phyloP scores from a whole-genome alignment of 1,140 invertebrate genomes.

The Drosophila sulfurigaster region DNA sequence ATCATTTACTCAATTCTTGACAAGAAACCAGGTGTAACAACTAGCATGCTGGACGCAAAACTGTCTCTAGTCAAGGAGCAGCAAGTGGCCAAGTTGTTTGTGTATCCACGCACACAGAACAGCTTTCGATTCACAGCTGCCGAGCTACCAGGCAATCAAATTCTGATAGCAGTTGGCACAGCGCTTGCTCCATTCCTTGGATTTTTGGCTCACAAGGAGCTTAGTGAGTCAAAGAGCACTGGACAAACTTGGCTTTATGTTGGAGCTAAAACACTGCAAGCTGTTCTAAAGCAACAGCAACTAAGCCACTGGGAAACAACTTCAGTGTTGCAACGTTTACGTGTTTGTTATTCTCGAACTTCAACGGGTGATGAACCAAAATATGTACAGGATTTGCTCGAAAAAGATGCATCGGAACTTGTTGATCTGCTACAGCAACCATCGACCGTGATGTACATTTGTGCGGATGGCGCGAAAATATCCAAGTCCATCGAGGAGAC shows the following conservation, averaged over 20 bases:
- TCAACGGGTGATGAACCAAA: conserved; percentile 78
- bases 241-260: conserved; percentile 89
- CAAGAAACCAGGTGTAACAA: conserved; percentile 63
- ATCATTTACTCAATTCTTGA: conserved; percentile 88
- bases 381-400: conserved; percentile 89
- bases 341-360: conserved; percentile 88
- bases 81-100: conserved; percentile 77
- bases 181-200: conserved; percentile 93
- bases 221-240: conserved; percentile 49
- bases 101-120: conserved; percentile 88
- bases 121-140: conserved; percentile 86
- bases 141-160: conserved; percentile 87
- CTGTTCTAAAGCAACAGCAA: conserved; percentile 80
- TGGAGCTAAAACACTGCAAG: conserved; percentile 89
- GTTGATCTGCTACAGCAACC: conserved; percentile 86
- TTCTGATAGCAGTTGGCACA: conserved; percentile 93
- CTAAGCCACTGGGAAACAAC: conserved; percentile 83
- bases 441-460: conserved; percentile 88
- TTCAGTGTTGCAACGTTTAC: conserved; percentile 86
- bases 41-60: conserved; percentile 59
- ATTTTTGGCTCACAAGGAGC: conserved; percentile 87
- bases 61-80: background rate
- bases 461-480: conserved; percentile 92
- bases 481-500: conserved; percentile 88
- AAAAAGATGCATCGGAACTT: conserved; percentile 86